Percentiles rank a stretch among this genome's conserved stretches.
Conservation (phyloP, 2,888 invertebrate species). For the Erebia aethiops region DNA sequence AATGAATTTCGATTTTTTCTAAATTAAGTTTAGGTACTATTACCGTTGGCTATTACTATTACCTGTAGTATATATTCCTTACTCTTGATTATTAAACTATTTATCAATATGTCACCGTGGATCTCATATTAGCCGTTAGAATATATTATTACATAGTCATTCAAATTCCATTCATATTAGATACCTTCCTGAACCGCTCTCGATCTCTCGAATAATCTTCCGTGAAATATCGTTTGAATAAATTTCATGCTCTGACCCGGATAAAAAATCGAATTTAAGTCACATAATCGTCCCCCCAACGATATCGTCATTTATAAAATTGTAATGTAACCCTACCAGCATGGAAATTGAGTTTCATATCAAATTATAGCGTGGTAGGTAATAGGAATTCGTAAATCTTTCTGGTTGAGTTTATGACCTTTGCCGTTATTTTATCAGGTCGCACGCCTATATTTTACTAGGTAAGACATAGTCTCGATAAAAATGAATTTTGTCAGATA, state of each 20-base stretch:
- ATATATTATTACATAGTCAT: conserved; percentile 38
- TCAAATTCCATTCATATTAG: conserved; percentile 44
- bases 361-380: background rate
- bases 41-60: too few species aligned
- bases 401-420: background rate
- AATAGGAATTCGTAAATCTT: background rate
- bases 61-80: too few species aligned
- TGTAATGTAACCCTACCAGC: background rate
- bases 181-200: conserved; percentile 46
- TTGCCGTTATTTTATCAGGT: background rate
- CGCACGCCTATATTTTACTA: background rate
- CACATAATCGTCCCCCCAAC: conserved; percentile 48
- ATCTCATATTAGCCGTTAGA: background rate
- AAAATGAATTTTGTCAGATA: too few species aligned
- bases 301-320: conserved; percentile 16
- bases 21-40: too few species aligned
- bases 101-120: conserved; percentile 1
- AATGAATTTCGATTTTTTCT: too few species aligned
- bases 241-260: conserved; percentile 54
- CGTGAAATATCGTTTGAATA: conserved; percentile 64
- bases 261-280: conserved; percentile 52
- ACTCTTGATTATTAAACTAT: background rate
- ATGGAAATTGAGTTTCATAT: conserved; percentile 4
- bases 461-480: background rate
- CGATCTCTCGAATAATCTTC: conserved; percentile 56